Evolutionary conservation across 2,113 vertebrate genomes (phyloP).

Genomic region (Phalacrocorax carbo): DNA sequence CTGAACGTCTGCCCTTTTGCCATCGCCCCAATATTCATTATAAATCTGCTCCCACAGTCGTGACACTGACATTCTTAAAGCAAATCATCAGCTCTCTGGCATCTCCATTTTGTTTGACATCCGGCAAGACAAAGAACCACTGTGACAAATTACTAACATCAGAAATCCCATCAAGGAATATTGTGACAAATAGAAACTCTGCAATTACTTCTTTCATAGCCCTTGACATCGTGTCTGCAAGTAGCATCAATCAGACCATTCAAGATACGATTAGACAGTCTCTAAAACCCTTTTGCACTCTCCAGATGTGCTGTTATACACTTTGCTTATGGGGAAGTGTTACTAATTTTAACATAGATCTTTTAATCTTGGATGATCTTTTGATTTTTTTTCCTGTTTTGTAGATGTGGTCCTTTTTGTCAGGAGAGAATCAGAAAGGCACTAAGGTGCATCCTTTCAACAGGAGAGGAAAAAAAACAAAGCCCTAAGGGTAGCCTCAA

Average conservation of each 20-base stretch:
- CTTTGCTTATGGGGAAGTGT: neutral
- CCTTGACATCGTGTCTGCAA: neutral
- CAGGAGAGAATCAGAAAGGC: neutral
- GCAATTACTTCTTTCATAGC: constrained; percentile 40
- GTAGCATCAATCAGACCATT: constrained; percentile 40
- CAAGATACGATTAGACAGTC: neutral
- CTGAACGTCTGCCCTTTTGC: rapidly evolving
- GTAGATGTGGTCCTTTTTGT: neutral
- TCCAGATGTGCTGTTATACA: neutral
- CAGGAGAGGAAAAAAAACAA: neutral
- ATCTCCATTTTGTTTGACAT: constrained; percentile 32
- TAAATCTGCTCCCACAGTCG: neutral
- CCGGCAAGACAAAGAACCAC: constrained; percentile 6
- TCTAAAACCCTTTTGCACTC: constrained; percentile 11
- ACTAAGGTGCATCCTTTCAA: neutral
- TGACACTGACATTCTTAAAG: neutral
- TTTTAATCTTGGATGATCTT: neutral
- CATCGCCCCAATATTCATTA: neutral
- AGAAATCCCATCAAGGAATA: constrained; percentile 50
- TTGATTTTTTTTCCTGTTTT: neutral
- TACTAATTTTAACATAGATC: neutral
- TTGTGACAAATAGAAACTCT: constrained; percentile 64
- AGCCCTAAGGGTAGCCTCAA: neutral
- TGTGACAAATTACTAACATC: constrained; percentile 52
- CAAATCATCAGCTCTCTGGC: constrained; percentile 22